Evolutionary conservation across 2,888 invertebrate species (phyloP), one percentile per base, ranked within the genome.

Genomic region (Acanthacorydalis orientalis): DNA sequence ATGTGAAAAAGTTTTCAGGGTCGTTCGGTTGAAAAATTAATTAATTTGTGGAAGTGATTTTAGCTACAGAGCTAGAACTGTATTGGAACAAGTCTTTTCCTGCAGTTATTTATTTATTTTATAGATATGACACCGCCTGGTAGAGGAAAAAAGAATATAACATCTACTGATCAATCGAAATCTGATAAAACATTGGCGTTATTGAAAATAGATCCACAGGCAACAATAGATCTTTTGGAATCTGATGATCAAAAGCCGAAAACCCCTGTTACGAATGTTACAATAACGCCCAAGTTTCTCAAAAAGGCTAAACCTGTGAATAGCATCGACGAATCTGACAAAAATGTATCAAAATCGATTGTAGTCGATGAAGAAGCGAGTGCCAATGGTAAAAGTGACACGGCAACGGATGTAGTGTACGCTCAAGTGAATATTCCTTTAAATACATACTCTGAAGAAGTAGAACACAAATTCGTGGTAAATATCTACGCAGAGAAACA

Each of bases 71-170:
- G n/a, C n/a, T n/a, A 12, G 4, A 37, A 37, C 10, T 12, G 12
- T 37, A 9, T 37, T n/a, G n/a, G n/a, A n/a, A n/a, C n/a, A n/a
- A n/a, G n/a, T n/a, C n/a, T n/a, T n/a, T n/a, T n/a, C n/a, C n/a
- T n/a, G n/a, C n/a, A n/a, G 6, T 23, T 23, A 4, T 23, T 23
- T 23, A 43, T 7, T 14, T 39, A 44, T 35, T 49, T 55, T 57
- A 45, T 37, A 61, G 61, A 61, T 57, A 54, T 57, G 47, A 61
- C 60, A 41, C 54, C 58, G 10, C 59, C 60, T 14, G 51, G 53
- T 12, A 23, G 23, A 23, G 23, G 23, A 6, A 23, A 23, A 6
- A 23, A 23, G 6, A 23, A 23, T 23, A 23, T 23, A 23, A 23
- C 23, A 23, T n/a, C n/a, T n/a, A n/a, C n/a, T n/a, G 6, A 23